phyloP scores from a whole-genome alignment of 2,888 invertebrate genomes.

The Fragum sueziense region DNA sequence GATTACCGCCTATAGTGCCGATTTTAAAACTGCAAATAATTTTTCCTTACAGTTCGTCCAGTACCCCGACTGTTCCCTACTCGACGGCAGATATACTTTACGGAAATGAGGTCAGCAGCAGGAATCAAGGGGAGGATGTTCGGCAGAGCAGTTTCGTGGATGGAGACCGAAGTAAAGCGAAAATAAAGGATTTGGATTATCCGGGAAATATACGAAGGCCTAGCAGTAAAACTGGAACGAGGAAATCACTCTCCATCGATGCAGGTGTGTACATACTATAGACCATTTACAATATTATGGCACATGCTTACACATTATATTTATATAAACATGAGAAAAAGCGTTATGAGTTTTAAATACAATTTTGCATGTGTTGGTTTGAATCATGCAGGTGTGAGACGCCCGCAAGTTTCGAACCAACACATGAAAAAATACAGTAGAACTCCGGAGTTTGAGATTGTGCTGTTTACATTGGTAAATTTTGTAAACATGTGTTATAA shows the following conservation, averaged over 20 bases:
- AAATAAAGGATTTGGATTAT: slow-evolving; percentile 54
- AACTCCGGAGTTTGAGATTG: no score
- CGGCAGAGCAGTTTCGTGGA: slow-evolving; percentile 64
- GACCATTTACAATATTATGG: no score
- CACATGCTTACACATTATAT: no score
- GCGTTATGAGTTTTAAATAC: no score
- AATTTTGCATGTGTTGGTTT: no score
- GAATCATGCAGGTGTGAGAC: neutral
- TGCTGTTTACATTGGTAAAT: no score
- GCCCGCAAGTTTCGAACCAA: no score
- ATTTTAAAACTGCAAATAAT: slow-evolving; percentile 34
- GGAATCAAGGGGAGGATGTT: slow-evolving; percentile 56
- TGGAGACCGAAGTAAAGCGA: slow-evolving; percentile 53
- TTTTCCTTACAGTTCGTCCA: slow-evolving; percentile 66
- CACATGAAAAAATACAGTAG: no score
- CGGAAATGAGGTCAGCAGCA: slow-evolving; percentile 63
- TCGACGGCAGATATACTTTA: slow-evolving; percentile 72
- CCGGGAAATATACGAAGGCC: slow-evolving; percentile 55
- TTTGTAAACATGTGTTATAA: no score
- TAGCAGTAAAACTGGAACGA: slow-evolving; percentile 57
- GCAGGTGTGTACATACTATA: slow-evolving; percentile 44
- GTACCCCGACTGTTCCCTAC: slow-evolving; percentile 69
- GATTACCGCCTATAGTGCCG: slow-evolving; percentile 27
- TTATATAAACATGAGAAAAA: neutral
- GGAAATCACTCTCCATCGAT: slow-evolving; percentile 67